Evolutionary conservation across 2,888 invertebrate species (phyloP).

Genomic region (Xylota segnis): DNA sequence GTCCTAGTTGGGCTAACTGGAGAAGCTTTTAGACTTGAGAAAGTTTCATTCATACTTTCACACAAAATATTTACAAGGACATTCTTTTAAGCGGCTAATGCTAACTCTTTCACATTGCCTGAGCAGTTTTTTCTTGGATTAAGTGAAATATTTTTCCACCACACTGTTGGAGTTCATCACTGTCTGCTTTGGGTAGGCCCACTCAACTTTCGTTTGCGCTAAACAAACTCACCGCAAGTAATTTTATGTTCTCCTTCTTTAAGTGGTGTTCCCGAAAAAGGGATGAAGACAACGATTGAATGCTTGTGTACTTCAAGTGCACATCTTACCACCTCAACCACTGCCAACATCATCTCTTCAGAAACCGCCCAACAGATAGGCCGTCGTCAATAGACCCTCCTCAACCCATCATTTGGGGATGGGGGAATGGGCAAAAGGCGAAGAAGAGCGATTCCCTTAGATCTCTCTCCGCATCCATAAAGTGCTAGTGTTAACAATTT

Average conservation of each 20-base stretch:
- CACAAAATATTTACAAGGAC: too few relatives aligned
- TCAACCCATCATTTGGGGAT: not conserved
- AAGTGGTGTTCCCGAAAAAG: slow-evolving; percentile 59
- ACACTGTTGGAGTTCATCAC: slow-evolving; percentile 43
- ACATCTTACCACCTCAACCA: slow-evolving; percentile 45
- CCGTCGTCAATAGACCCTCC: slow-evolving; percentile 37
- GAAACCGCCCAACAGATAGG: slow-evolving; percentile 24
- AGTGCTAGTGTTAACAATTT: slow-evolving; percentile 75
- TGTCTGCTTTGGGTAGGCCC: slow-evolving; percentile 39
- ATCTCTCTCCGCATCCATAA: slow-evolving; percentile 54
- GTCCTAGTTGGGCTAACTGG: too few relatives aligned
- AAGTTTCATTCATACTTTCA: too few relatives aligned
- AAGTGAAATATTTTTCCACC: not conserved
- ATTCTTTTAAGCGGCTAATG: too few relatives aligned
- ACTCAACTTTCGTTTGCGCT: slow-evolving; percentile 64
- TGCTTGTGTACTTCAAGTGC: slow-evolving; percentile 57
- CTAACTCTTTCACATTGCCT: too few relatives aligned
- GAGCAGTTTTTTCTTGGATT: too few relatives aligned
- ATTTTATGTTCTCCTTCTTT: slow-evolving; percentile 62
- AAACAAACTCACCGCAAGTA: slow-evolving; percentile 74
- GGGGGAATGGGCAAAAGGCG: not conserved
- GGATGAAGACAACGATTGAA: slow-evolving; percentile 51
- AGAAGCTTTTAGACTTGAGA: too few relatives aligned
- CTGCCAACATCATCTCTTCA: slow-evolving; percentile 12
- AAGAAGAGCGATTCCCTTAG: slow-evolving; percentile 46